Base-by-base conservation (phyloP, 2,888 invertebrate genomes). In the Zonitis immaculata region DNA sequence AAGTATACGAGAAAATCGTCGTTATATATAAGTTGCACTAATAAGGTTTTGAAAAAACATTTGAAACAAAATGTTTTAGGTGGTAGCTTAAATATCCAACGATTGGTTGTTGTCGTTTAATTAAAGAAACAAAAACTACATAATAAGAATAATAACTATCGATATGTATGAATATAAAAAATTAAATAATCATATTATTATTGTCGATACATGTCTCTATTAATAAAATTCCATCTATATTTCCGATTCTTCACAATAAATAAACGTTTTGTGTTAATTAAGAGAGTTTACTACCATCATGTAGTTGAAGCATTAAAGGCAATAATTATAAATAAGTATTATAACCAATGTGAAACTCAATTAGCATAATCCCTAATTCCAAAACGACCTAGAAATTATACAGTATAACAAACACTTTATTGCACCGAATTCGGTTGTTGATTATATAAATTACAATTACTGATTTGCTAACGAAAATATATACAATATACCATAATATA, bases 301-400 rank as follows among this genome's bases (percentile, higher is more conserved):
- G 47, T 50, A 32, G 47, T 18, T 51, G 46, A 47, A 51, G 51
- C 51, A 60, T 63, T 62, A 60, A 58, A 57, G 59, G 59, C 60
- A 56, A 66, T 67, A 65, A 67, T 68, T 67, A 65, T 66, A 67
- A 68, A 66, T 68, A 68, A 67, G 67, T 67, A 60, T 64, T 62
- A 62, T 51, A 62, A 51, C 51, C 54, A 56, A 53, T 57, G 57
- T 50, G 50, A 52, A 57, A 61, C 63, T 62, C 66, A 60, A 68
- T 68, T 68, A 66, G 64, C 66, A 66, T 68, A 68, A 67, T 66
- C 68, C 66, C 62, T 63, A 65, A 65, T 64, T 63, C 64, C 60
- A 57, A 61, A 69, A 64, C 60, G 61, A 63, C 59, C 62, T 58
- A 61, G 63, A 66, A 65, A 65, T 65, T 65, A 61, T 62, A 62